Base-by-base conservation (phyloP, 1,140 invertebrate species). In the Marisa cornuarietis region DNA sequence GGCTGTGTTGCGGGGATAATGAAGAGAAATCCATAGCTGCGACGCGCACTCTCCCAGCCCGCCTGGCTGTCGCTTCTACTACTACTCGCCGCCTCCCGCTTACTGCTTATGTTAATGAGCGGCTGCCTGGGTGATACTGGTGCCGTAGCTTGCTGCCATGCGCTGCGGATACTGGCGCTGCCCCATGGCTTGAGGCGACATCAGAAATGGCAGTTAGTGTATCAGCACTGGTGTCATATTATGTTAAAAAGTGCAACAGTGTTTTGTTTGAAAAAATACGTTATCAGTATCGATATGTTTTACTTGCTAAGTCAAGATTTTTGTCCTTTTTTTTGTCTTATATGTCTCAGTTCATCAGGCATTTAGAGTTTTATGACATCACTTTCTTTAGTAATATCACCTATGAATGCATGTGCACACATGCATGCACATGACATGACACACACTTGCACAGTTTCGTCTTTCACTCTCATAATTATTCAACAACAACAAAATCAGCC, bases 101-200 rank as follows among this genome's bases (percentile, higher is more conserved):
- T 76, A 76, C 81, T 72, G 72, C 69, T 83, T 83, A 83, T 83
- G 82, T 76, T 83, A 83, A 83, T 83, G 79, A 83, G 82, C 69
- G 74, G 58, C 58, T 68, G 76, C 63, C 76, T 68, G 68, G 68
- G 20, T 24, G 62, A 51, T 77, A 77, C n/a, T 9, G 62, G 75
- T 66, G 75, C 62, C 49, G 61, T 65, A 62, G 42, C 65, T n/a
- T 22, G 75, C 51, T n/a, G 63, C 76, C 63, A 68, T 42, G 26
- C 51, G 51, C 31, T 71, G 69, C 69, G 22, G 31, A 22, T 65
- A 77, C 76, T 31, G 58, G 42, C 66, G 72, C 58, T 54, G 49
- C 72, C 72, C n/a, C 58, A 24, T n/a, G 7, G 72, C 58, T 14
- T 26, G 18, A 8, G 52, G 72, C 26, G 51, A 58, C 51, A 31